phyloP scores from a whole-genome alignment of 1,140 invertebrate species.

The Harpegnathos saltator region DNA sequence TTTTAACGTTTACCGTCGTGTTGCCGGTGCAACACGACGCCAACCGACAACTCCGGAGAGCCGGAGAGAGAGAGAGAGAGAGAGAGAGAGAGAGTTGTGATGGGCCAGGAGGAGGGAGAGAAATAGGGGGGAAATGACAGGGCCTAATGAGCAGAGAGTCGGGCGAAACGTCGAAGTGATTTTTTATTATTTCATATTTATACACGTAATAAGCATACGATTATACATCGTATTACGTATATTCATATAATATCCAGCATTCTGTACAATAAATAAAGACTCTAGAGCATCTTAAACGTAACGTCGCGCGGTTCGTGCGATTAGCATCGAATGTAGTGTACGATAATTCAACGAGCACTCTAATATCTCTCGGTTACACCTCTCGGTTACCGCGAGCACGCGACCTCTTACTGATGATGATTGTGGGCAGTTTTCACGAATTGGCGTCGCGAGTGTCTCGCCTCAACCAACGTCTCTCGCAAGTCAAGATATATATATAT shows the following conservation, averaged over 20 bases:
- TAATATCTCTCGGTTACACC: constrained; percentile 39
- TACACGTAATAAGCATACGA: constrained; percentile 80
- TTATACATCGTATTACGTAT: constrained; percentile 71
- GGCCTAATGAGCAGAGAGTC: not conserved
- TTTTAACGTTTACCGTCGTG: not conserved
- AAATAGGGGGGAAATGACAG: too few species aligned
- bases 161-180: constrained; percentile 66
- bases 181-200: constrained; percentile 78
- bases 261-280: constrained; percentile 80
- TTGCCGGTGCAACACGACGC: too few species aligned
- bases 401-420: constrained; percentile 32
- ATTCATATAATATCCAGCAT: constrained; percentile 68
- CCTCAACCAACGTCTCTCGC: too few species aligned
- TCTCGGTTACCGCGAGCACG: constrained; percentile 36
- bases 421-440: constrained; percentile 44
- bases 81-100: too few species aligned
- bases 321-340: constrained; percentile 69
- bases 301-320: constrained; percentile 64
- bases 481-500: constrained; percentile 66
- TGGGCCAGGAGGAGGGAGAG: not conserved
- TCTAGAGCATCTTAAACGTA: constrained; percentile 78
- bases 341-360: constrained; percentile 70
- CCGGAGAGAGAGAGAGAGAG: not conserved
- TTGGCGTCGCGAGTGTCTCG: constrained; percentile 45
- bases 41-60: not conserved